Base-by-base conservation (phyloP, 2,113 vertebrate genomes). In the Dasypus novemcinctus region DNA sequence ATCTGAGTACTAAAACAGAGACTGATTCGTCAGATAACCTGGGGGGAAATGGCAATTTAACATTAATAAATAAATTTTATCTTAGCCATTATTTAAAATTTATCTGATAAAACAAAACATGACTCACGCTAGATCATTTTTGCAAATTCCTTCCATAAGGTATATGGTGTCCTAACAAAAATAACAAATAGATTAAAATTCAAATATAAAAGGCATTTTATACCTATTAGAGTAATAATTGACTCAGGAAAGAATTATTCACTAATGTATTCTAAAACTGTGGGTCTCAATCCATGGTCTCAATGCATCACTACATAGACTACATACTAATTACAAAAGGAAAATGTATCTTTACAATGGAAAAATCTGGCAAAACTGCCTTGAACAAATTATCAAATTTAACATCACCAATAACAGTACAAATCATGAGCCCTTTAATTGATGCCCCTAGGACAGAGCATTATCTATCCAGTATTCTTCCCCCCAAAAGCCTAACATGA, bases 151-250 rank as follows among this genome's bases (percentile, higher is more conserved):
- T 98, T 99, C 99, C 95, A 99, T 97, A 95, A 99, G 98, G 97
- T 99, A 99, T 97, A 99, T 98, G 1, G 99, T 99, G 83, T 99
- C 99, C 99, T 99, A 57, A 97, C 9, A 98, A 87, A 29, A 79
- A 41, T 2, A 90, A 49, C 25, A 95, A 86, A 94, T 17, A 6
- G 15, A 90, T 96, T 84, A 97, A 87, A 94, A 83, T 33, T 29
- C 0, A 61, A 79, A 84, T 17, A 81, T 2, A 66, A 57, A 61
- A 69, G 33, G 27, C 7, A 83, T 52, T 69, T 90, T 43, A 86
- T 54, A 74, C 68, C 76, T 69, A 69, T n/a, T 85, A 90, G 5
- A 83, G 41, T 86, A 85, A 78, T 43, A 88, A 74, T 15, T 52
- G 29, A 10, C 79, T 68, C 75, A 90, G 59, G 43, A 13, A 43